Base-by-base conservation (phyloP, 2,888 invertebrate species). In the Pachliopta kotzebuea region DNA sequence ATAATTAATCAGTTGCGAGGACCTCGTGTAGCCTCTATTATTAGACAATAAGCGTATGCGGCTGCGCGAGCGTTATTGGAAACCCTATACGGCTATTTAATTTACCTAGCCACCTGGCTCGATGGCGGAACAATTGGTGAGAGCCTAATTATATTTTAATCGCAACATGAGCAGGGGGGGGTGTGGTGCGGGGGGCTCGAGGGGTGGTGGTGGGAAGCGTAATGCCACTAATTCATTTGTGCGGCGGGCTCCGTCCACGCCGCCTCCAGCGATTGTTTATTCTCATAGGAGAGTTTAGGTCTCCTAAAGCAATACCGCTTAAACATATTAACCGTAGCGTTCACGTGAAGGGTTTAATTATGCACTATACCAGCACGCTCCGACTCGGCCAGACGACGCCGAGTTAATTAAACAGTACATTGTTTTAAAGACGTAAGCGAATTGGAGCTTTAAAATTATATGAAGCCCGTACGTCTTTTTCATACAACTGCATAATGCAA, bases 131-230 rank as follows among this genome's bases (percentile, higher is more conserved):
- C 89, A 87, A 91, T 91, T 88, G 88, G 87, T 84, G 79, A 78
- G 81, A 84, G 85, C 86, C 90, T 91, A 90, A 90, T 91, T 90
- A 90, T 91, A 88, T 89, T 90, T 91, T 90, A 91, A 91, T 90
- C 88, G 88, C 84, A 84, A 85, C 84, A 79, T 76, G 77, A 81
- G 80, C 80, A 80, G 77, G 77, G 69, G 75, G 76, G 77, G 69
- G 75, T 75, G 59, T 60, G 61, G 61, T 70, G 68, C 68, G 71
- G 65, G 67, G 67, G 71, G 73, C 67, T 65, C 74, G 73, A 70
- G 74, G 69, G 65, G 66, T 67, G 63, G 69, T 63, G 68, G 73
- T 74, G 74, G 78, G 77, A 76, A 72, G 70, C 72, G 75, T 67
- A 73, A 80, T 78, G 80, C 82, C 85, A 86, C 86, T 88, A 89